Conservation (phyloP, 1,140 invertebrate species). For the Helicoverpa zea region DNA sequence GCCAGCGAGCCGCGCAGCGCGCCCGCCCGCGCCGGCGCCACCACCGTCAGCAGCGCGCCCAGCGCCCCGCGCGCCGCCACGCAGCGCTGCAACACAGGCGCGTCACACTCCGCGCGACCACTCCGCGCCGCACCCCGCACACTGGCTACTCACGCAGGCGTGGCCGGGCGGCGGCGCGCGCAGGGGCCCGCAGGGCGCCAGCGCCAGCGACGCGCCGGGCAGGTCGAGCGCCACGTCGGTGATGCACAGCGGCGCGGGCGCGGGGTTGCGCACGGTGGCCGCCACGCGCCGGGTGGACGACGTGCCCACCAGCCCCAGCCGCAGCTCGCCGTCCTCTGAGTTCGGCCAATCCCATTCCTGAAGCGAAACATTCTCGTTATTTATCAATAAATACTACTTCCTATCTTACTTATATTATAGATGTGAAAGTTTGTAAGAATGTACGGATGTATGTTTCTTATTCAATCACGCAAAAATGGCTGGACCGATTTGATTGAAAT, state of each 20-base stretch:
- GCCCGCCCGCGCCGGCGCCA: constrained; percentile 73
- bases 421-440: too few relatives aligned
- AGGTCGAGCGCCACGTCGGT: constrained; percentile 60
- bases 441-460: too few relatives aligned
- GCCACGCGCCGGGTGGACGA: constrained; percentile 69
- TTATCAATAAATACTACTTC: too few relatives aligned
- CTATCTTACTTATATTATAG: too few relatives aligned
- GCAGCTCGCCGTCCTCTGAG: constrained; percentile 58
- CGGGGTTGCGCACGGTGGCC: constrained; percentile 66
- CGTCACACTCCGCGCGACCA: not conserved
- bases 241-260: constrained; percentile 67
- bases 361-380: not conserved
- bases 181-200: constrained; percentile 38
- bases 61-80: constrained; percentile 56
- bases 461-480: too few relatives aligned
- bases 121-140: too few relatives aligned
- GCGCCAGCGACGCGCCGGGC: constrained; percentile 59
- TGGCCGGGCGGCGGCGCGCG: constrained; percentile 44
- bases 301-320: constrained; percentile 73
- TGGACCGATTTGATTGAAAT: too few relatives aligned
- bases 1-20: constrained; percentile 60
- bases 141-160: not conserved
- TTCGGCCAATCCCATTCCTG: constrained; percentile 77
- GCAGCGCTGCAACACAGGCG: constrained; percentile 55
- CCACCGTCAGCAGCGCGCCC: constrained; percentile 66